phyloP scores from a whole-genome alignment of 35 echinoderm and acorn worm species.

The Stichopus chloronotus region DNA sequence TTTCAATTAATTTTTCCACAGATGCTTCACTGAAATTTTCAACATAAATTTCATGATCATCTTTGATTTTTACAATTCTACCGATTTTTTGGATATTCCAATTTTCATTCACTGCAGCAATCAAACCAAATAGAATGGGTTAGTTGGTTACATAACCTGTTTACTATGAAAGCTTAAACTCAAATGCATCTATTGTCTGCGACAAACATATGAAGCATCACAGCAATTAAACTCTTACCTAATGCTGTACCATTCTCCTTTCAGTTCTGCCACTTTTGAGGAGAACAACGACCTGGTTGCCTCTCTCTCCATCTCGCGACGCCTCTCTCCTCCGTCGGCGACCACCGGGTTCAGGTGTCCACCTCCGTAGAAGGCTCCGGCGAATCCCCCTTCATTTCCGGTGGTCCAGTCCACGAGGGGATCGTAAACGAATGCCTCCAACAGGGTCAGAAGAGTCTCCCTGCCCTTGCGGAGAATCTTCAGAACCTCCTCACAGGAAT shows the following conservation, averaged over 20 bases:
- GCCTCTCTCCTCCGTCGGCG: constrained; percentile 79
- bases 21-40: no score
- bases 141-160: no score
- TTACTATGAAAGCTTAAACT: no score
- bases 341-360: constrained; percentile 93
- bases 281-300: constrained; percentile 91
- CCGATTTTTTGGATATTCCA: no score
- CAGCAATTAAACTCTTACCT: constrained; percentile 45
- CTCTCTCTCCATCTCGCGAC: constrained; percentile 94
- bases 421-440: constrained; percentile 98
- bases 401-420: constrained; percentile 99
- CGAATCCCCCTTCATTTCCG: constrained; percentile 94
- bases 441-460: constrained; percentile 89
- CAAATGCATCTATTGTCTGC: no score
- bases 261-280: constrained; percentile 94
- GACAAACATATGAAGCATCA: no score
- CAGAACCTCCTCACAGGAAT: constrained; percentile 91
- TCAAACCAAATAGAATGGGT: no score
- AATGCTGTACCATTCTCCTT: constrained; percentile 89
- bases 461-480: constrained; percentile 96
- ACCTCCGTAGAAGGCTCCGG: constrained; percentile 90
- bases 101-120: no score
- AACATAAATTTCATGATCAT: no score
- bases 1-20: no score
- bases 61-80: no score